A percentile compares a stretch with the other conserved stretches of the same genome.
phyloP scores from a whole-genome alignment of 1,140 invertebrate genomes.

The Tetramorium alpestre region DNA sequence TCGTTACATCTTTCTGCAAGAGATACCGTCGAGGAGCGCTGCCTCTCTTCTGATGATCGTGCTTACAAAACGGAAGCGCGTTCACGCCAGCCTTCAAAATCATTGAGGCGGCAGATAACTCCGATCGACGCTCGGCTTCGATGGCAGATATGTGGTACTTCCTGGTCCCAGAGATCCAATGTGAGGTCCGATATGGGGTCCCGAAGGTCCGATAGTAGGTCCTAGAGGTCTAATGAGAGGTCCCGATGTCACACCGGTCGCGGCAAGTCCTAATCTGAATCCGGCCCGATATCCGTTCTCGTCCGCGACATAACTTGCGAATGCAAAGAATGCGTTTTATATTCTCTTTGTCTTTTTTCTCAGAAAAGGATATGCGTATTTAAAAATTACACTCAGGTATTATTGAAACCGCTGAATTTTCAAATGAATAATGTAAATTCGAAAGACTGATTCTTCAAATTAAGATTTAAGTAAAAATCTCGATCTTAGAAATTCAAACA shows the following conservation, averaged over 20 bases:
- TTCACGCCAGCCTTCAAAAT: not conserved
- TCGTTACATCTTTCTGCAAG: not conserved
- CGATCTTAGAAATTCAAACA: not conserved
- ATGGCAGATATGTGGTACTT: constrained; percentile 73
- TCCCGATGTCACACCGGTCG: constrained; percentile 4
- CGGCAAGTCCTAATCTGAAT: constrained; percentile 80
- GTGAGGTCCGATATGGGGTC: not conserved
- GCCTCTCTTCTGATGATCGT: not conserved
- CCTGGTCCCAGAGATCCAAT: not conserved
- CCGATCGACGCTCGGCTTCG: constrained; percentile 72
- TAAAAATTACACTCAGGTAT: not conserved
- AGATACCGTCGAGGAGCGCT: not conserved
- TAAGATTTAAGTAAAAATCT: not conserved
- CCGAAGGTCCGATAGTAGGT: not conserved
- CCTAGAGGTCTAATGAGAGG: not conserved
- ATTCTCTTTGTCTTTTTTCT: not conserved
- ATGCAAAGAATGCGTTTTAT: not conserved
- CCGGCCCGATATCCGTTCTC: constrained; percentile 84
- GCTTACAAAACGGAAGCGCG: not conserved
- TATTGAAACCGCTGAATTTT: not conserved
- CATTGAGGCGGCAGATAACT: constrained; percentile 80
- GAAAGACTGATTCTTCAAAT: not conserved
- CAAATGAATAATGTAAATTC: not conserved
- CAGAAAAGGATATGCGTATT: not conserved
- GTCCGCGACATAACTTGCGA: constrained; percentile 82